Conservation (phyloP, 1,140 invertebrate species). For the Rhyzopertha dominica region DNA sequence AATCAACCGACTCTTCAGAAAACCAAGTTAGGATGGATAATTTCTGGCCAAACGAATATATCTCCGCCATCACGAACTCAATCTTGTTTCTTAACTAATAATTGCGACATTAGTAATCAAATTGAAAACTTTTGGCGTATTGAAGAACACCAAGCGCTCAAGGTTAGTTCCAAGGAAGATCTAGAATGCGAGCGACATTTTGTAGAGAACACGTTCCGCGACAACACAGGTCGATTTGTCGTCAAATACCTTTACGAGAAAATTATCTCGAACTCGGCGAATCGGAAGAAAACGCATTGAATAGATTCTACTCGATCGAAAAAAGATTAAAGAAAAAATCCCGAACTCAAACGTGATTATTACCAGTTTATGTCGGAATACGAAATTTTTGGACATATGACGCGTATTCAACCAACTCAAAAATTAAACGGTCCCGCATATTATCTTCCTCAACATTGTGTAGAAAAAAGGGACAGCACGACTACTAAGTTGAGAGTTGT, state of each 20-base stretch:
- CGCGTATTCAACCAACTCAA: constrained; percentile 9
- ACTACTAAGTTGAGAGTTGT: constrained; percentile 37
- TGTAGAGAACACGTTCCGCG: constrained; percentile 2
- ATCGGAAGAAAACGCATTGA: constrained; percentile 23
- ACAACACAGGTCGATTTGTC: constrained; percentile 20
- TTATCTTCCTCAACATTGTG: constrained; percentile 42
- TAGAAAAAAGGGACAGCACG: constrained; percentile 32
- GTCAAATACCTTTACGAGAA: constrained; percentile 18
- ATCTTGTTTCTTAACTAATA: constrained; percentile 2
- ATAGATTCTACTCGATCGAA: constrained; percentile 21
- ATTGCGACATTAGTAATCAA: constrained; percentile 5
- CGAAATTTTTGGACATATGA: constrained; percentile 41
- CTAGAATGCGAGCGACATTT: constrained; percentile 21
- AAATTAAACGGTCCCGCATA: constrained; percentile 7
- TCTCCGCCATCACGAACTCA: neutral
- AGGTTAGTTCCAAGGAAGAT: constrained; percentile 14
- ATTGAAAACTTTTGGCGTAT: constrained; percentile 16
- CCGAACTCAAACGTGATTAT: constrained; percentile 31
- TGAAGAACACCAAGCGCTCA: constrained; percentile 1
- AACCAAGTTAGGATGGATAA: constrained; percentile 33
- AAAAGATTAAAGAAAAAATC: constrained; percentile 17
- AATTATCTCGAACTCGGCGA: constrained; percentile 19
- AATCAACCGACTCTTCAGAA: constrained; percentile 30
- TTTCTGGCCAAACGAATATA: too few species aligned
- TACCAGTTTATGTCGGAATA: constrained; percentile 42